phyloP scores from a whole-genome alignment of 2,888 invertebrate genomes.

The Myopa tessellatipennis region DNA sequence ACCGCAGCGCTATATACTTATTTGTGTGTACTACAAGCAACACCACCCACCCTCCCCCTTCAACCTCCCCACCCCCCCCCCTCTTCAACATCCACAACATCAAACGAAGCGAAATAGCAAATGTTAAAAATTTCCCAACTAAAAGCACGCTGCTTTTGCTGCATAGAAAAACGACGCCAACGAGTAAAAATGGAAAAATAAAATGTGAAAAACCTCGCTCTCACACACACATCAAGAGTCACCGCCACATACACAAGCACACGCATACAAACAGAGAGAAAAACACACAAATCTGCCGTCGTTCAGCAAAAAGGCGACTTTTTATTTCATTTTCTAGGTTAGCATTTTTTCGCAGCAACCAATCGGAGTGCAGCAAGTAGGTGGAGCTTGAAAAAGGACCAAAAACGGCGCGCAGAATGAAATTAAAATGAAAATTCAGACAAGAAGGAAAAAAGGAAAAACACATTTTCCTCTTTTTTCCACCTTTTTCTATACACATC shows the following conservation, averaged over 20 bases:
- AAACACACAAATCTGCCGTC: slow-evolving; percentile 29
- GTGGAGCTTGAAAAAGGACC: slow-evolving; percentile 63
- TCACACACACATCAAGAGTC: slow-evolving; percentile 44
- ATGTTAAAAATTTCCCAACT: slow-evolving; percentile 37
- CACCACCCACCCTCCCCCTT: background rate
- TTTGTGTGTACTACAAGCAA: background rate
- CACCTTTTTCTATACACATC: slow-evolving; percentile 46
- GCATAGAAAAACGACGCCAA: slow-evolving; percentile 39
- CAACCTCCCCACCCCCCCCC: background rate
- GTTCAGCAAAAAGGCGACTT: slow-evolving; percentile 31
- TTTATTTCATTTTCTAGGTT: slow-evolving; percentile 58
- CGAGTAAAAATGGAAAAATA: slow-evolving; percentile 55
- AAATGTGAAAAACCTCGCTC: slow-evolving; percentile 59
- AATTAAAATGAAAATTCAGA: slow-evolving; percentile 35
- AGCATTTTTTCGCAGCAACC: slow-evolving; percentile 54
- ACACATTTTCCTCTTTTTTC: slow-evolving; percentile 44
- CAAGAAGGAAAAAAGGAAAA: slow-evolving; percentile 39
- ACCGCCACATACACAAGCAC: slow-evolving; percentile 39
- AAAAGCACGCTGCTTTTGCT: slow-evolving; percentile 14
- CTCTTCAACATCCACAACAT: slow-evolving; percentile 44
- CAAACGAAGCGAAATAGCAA: slow-evolving; percentile 47
- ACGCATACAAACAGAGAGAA: slow-evolving; percentile 19
- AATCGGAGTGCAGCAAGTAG: slow-evolving; percentile 64
- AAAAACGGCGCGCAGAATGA: slow-evolving; percentile 64
- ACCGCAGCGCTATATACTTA: slow-evolving; percentile 15